Percentiles rank a stretch among this genome's conserved stretches.
Conservation (phyloP, 2,113 vertebrate genomes). For the Perca fluviatilis region DNA sequence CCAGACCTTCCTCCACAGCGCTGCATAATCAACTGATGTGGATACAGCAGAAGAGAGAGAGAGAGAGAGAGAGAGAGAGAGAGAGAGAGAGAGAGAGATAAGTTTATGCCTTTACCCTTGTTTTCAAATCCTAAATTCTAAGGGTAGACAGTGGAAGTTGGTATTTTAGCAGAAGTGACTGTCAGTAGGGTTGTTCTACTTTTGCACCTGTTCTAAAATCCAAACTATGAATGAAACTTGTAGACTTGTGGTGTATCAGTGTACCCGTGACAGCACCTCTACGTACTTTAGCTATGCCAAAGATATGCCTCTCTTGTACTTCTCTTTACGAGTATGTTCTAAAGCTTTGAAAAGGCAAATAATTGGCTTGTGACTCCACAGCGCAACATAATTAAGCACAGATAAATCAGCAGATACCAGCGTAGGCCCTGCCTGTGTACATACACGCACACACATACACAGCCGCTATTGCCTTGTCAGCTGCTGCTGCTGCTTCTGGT, state of each 20-base stretch:
- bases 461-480: conserved; percentile 62
- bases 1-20: too few species aligned
- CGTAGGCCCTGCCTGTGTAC: conserved; percentile 15
- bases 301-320: conserved; percentile 33
- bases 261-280: not conserved
- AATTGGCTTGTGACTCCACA: conserved; percentile 64
- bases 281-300: conserved; percentile 14
- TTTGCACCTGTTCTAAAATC: conserved; percentile 9
- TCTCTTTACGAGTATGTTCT: conserved; percentile 45
- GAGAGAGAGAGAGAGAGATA: too few species aligned
- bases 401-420: conserved; percentile 64
- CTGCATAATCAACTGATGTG: not conserved
- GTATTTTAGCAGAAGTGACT: not conserved
- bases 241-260: not conserved
- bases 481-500: conserved; percentile 77
- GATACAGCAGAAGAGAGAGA: not conserved
- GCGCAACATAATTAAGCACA: conserved; percentile 59
- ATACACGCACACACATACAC: conserved; percentile 21
- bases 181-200: not conserved
- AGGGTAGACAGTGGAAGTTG: not conserved
- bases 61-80: not conserved
- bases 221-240: conserved; percentile 6
- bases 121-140: not conserved
- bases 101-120: not conserved
- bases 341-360: conserved; percentile 66